Evolutionary conservation across 2,888 invertebrate species (phyloP), one percentile per base, ranked within the genome.

Genomic region (Heliconius ismenius): DNA sequence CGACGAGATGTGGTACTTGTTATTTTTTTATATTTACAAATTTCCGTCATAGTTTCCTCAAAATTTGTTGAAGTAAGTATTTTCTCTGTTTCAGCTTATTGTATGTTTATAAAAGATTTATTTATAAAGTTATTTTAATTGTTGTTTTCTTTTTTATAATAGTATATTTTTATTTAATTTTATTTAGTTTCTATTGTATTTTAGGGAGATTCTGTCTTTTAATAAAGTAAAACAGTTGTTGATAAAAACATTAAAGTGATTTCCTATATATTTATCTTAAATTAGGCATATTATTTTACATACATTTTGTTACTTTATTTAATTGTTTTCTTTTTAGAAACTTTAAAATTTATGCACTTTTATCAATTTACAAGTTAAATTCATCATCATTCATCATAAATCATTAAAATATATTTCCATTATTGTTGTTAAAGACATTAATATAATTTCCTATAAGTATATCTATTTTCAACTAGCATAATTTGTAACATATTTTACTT

Each of bases 41-140:
- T 70, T 24, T 58, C 58, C 24, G 32, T 70, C 0, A 58, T 54
- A 18, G 54, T 58, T 70, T 58, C 70, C 21, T 70, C 70, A 70
- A 70, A 70, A 70, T 24, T 32, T 15, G 32, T 70, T n/a, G 70
- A 70, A 58, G 70, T 70, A 70, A 70, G 70, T 70, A 24, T 58
- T 58, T 32, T 32, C 32, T 32, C 58, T 39, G 39, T 15, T n/a
- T 43, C 0, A 39, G 15, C 36, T 65, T 26, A 65, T 65, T 39
- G n/a, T 65, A 21, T n/a, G 10, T 39, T 39, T 39, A 9, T 39
- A 39, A 36, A 39, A 24, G 4, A 24, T 15, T 24, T 67, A 67
- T 67, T 67, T 39, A 6, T 67, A 15, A 65, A 39, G 6, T 64
- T 64, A 4, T 36, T 63, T 24, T 24, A 26, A 26, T 62, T 15